Percentiles rank a stretch among this genome's conserved stretches.
Conservation (phyloP, 1,140 invertebrate genomes). For the Leptoteleia sp. region DNA sequence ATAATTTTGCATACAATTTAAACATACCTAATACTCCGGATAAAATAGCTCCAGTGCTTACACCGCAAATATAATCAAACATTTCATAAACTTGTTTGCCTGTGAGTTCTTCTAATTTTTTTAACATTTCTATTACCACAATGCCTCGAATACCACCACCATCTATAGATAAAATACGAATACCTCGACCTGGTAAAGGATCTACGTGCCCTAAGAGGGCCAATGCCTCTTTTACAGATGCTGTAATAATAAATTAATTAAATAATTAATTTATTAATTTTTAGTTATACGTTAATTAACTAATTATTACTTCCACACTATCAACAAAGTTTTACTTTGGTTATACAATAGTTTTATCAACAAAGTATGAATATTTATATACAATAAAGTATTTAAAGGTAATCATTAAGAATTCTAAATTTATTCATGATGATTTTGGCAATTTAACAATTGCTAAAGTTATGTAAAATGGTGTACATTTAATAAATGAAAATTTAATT, state of each 20-base stretch:
- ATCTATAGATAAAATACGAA: conserved; percentile 93
- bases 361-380: not conserved
- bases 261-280: too few species aligned
- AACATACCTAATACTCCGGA: conserved; percentile 84
- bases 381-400: not conserved
- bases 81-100: conserved; percentile 85
- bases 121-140: conserved; percentile 90
- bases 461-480: too few species aligned
- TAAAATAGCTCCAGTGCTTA: conserved; percentile 93
- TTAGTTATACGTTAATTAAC: too few species aligned
- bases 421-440: conserved; percentile 2
- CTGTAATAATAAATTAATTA: conserved; percentile 60
- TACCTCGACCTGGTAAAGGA: conserved; percentile 87
- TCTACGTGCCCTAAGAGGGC: conserved; percentile 88
- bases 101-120: conserved; percentile 87
- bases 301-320: too few species aligned
- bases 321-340: too few species aligned
- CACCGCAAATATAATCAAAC: conserved; percentile 96
- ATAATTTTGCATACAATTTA: conserved; percentile 19
- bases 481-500: too few species aligned
- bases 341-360: too few species aligned
- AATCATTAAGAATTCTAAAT: conserved; percentile 5
- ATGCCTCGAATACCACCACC: conserved; percentile 94
- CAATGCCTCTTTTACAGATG: conserved; percentile 84
- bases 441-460: too few species aligned